Conservation (phyloP, 2,888 invertebrate genomes). For the Chymomyza fuscimana region DNA sequence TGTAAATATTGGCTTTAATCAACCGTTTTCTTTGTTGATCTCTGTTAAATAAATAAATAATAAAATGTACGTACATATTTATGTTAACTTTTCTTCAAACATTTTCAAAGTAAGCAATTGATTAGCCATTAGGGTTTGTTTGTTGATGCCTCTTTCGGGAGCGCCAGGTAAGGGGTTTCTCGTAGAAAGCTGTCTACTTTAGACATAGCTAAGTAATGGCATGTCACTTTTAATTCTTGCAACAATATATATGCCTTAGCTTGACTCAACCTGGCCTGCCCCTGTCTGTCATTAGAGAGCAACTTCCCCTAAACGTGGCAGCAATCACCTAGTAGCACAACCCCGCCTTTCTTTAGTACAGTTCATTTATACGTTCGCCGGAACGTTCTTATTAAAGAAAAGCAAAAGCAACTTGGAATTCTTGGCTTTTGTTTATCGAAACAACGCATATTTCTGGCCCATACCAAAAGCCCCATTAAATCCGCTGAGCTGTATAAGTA, state of each 20-base stretch:
- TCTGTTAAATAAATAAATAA: no score
- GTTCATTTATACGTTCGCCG: background rate
- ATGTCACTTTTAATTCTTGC: constrained; percentile 71
- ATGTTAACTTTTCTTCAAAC: background rate
- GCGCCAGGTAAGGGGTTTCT: background rate
- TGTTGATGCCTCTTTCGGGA: constrained; percentile 32
- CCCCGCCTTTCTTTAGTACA: background rate
- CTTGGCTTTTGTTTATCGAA: background rate
- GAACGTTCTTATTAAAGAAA: no score
- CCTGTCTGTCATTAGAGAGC: background rate
- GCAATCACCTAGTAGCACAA: background rate
- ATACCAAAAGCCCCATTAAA: background rate
- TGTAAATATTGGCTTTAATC: no score
- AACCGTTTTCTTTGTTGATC: no score
- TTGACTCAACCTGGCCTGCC: constrained; percentile 8
- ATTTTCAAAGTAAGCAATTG: constrained; percentile 37
- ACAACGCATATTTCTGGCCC: background rate
- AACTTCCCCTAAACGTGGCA: background rate
- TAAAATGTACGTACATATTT: background rate
- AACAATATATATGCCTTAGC: constrained; percentile 55
- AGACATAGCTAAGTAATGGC: constrained; percentile 55
- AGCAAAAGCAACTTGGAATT: background rate
- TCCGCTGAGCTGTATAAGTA: constrained; percentile 1
- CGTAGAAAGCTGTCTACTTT: constrained; percentile 35
- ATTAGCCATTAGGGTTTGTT: constrained; percentile 34